Percentiles rank a stretch among this genome's conserved stretches.
These are phyloP conservation scores for Callionymus lyra DNA, from an alignment of 2,113 vertebrate genomes.

Conservation along the genomic window DNA sequence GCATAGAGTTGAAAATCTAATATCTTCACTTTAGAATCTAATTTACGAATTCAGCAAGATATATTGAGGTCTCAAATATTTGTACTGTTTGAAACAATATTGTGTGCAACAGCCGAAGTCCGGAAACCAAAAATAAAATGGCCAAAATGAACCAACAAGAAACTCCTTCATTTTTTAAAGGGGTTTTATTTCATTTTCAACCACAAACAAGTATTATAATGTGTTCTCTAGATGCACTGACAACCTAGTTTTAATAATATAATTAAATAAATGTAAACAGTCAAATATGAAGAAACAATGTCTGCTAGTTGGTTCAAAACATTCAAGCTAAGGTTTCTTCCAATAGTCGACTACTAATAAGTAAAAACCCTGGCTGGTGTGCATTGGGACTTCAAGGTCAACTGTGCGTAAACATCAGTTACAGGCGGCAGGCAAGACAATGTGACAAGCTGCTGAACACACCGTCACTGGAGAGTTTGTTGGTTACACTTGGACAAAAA, in stretches of 20 bases:
- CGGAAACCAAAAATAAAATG: constrained; percentile 61
- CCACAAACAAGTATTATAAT: too few relatives aligned
- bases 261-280: too few relatives aligned
- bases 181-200: constrained; percentile 51
- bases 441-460: neutral
- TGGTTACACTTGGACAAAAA: neutral
- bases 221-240: too few relatives aligned
- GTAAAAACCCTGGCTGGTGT: too few relatives aligned
- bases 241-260: too few relatives aligned
- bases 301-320: too few relatives aligned
- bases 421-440: neutral
- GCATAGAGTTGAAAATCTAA: constrained; percentile 73
- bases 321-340: neutral
- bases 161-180: constrained; percentile 39
- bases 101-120: constrained; percentile 66
- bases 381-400: too few relatives aligned
- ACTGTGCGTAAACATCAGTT: neutral
- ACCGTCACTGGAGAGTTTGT: neutral
- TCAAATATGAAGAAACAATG: too few relatives aligned
- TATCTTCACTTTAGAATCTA: constrained; percentile 58
- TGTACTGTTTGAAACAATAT: constrained; percentile 71
- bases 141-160: constrained; percentile 49
- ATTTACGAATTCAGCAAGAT: constrained; percentile 67
- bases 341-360: neutral
- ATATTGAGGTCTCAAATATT: constrained; percentile 66